Base-by-base conservation (phyloP, 2,797 vertebrate genomes). In the Pitangus sulphuratus region DNA sequence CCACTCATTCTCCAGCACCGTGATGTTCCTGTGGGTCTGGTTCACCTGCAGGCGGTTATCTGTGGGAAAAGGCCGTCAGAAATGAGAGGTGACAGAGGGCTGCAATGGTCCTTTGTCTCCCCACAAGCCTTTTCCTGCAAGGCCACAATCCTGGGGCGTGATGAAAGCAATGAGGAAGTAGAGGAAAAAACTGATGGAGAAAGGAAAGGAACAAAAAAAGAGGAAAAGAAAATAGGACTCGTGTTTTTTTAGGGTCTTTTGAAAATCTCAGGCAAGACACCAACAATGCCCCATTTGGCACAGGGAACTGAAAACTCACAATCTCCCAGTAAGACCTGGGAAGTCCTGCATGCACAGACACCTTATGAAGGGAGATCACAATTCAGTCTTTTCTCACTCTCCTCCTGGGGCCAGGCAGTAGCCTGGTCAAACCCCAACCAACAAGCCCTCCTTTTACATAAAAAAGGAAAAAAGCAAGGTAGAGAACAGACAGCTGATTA, bases 41-140 rank as follows among this genome's bases (percentile, higher is more conserved):
- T 90, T 98, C 92, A 98, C 96, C 75, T 97, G 98, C 95, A 98
- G 97, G 90, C 96, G 97, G 87, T 97, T 98, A 79, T 98, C 98
- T 98, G 1, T 5, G 71, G 66, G 25, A 64, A 86, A 83, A 90
- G 54, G 28, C 50, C 71, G 8, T 48, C 5, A 76, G 70, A 12
- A 37, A 94, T 5, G 28, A 30, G 54, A 45, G 0, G 42, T 91
- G 76, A 90, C 1, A 0, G 1, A 84, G 17, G 37, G 37, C 21
- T 53, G 48, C 40, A n/a, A 42, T 22, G 24, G 45, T 48, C 14
- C 28, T 85, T 64, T 54, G n/a, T 44, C 54, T 69, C 45, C n/a
- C 16, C 35, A 31, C 12, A 21, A 57, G 25, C 37, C 17, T 45
- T 57, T 54, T 81, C 61, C 39, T 2, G 1, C 11, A 3, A 1